Evolutionary conservation across 2,113 vertebrate genomes (phyloP).

Genomic region (Protomyctophum bolini): DNA sequence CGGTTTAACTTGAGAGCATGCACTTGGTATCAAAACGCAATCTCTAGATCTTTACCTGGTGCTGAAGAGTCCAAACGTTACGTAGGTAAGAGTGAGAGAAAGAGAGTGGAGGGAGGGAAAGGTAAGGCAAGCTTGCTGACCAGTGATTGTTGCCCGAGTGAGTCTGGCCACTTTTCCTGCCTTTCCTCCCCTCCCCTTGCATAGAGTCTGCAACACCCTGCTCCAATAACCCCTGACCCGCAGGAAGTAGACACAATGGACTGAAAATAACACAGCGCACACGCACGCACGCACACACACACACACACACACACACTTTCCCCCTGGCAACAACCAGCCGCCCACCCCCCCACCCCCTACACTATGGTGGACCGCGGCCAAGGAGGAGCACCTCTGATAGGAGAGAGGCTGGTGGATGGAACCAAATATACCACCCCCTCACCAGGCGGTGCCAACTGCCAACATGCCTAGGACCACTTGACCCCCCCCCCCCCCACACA

Average conservation of each 20-base stretch:
- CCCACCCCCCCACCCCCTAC: conserved; percentile 33
- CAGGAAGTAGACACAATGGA: conserved; percentile 95
- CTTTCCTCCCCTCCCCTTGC: conserved; percentile 66
- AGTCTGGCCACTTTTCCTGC: conserved; percentile 79
- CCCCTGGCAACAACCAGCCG: conserved; percentile 71
- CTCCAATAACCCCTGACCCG: conserved; percentile 91
- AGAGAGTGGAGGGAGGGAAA: conserved; percentile 25
- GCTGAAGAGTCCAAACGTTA: conserved; percentile 53
- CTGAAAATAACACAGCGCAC: conserved; percentile 89
- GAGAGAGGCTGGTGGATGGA: conserved; percentile 38
- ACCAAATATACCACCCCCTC: conserved; percentile 60
- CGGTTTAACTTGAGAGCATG: neutral
- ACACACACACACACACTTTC: conserved; percentile 24
- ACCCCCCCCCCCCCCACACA: too few relatives aligned
- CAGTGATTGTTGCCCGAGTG: conserved; percentile 52
- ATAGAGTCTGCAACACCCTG: conserved; percentile 84
- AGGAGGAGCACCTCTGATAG: conserved; percentile 37
- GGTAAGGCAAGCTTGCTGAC: conserved; percentile 39
- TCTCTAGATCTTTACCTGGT: conserved; percentile 59
- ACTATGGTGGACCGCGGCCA: conserved; percentile 9
- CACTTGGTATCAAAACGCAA: neutral
- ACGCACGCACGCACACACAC: too few relatives aligned
- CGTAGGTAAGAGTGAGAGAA: conserved; percentile 7
- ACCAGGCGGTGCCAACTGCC: conserved; percentile 17
- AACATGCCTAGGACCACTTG: conserved; percentile 30